A percentile compares a stretch with the other conserved stretches of the same genome.
These are phyloP conservation scores for Cheirogaleus major DNA, from an alignment of 2,797 vertebrate genomes.

Conservation along the genomic window DNA sequence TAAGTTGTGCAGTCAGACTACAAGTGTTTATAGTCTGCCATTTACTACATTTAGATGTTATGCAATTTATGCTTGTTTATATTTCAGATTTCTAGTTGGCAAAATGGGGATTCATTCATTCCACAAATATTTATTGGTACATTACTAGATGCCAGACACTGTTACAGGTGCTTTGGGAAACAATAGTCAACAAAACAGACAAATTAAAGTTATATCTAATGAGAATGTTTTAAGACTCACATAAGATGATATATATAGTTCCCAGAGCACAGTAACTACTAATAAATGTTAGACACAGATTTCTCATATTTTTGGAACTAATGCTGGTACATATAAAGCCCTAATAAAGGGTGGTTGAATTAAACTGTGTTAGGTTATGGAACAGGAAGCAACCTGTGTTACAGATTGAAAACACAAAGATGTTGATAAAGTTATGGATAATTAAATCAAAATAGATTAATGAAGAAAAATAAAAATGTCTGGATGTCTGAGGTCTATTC, in stretches of 20 bases:
- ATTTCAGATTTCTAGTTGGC: neutral
- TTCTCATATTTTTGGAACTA: neutral
- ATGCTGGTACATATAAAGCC: neutral
- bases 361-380: neutral
- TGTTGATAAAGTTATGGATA: neutral
- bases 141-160: neutral
- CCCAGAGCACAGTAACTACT: neutral
- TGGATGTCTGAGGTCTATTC: neutral
- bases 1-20: neutral
- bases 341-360: neutral
- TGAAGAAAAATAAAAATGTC: neutral
- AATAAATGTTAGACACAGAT: neutral
- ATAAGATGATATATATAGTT: neutral
- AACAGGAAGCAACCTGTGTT: neutral
- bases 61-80: neutral
- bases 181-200: neutral
- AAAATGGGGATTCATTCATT: neutral
- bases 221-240: neutral
- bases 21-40: neutral
- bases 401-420: neutral
- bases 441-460: neutral
- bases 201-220: neutral
- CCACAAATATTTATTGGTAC: neutral
- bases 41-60: neutral
- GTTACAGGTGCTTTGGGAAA: neutral